phyloP scores from a whole-genome alignment of 2,113 vertebrate species.

The Motacilla tschutschensis region DNA sequence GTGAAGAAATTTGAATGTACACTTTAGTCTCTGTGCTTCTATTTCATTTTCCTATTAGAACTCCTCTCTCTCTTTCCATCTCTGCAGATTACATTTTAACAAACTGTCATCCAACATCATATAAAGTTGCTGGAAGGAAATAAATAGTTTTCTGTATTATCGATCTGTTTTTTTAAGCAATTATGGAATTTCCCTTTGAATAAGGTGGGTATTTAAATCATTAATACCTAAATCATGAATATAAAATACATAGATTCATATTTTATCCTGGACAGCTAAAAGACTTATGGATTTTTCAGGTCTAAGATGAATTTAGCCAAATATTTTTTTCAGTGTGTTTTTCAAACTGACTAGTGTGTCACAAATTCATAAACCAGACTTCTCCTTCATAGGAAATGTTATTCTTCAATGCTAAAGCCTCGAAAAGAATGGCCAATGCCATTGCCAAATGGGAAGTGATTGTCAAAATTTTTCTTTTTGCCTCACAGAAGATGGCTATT shows the following conservation, averaged over 20 bases:
- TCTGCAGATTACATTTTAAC: not conserved
- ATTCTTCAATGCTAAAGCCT: not conserved
- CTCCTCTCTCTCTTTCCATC: not conserved
- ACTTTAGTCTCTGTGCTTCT: not conserved
- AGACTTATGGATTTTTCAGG: not conserved
- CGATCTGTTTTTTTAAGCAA: not conserved
- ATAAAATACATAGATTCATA: not conserved
- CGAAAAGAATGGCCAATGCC: not conserved
- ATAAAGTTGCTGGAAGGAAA: not conserved
- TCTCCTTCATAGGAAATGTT: not conserved
- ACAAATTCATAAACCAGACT: not conserved
- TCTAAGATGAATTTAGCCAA: not conserved
- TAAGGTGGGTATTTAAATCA: not conserved
- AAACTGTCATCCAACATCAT: rapidly evolving
- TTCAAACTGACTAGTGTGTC: not conserved
- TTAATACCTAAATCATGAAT: not conserved
- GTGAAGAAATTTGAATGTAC: not conserved
- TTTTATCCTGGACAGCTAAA: not conserved
- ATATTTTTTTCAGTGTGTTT: not conserved
- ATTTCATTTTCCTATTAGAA: not conserved
- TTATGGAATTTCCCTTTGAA: not conserved
- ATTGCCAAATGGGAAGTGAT: not conserved
- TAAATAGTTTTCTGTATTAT: not conserved
- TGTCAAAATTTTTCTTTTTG: not conserved
- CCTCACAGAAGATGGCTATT: not conserved